Percentiles rank a stretch among this genome's conserved stretches.
Evolutionary conservation across 2,797 vertebrate genomes (phyloP).

Genomic region (Otolemur crassicaudatus): DNA sequence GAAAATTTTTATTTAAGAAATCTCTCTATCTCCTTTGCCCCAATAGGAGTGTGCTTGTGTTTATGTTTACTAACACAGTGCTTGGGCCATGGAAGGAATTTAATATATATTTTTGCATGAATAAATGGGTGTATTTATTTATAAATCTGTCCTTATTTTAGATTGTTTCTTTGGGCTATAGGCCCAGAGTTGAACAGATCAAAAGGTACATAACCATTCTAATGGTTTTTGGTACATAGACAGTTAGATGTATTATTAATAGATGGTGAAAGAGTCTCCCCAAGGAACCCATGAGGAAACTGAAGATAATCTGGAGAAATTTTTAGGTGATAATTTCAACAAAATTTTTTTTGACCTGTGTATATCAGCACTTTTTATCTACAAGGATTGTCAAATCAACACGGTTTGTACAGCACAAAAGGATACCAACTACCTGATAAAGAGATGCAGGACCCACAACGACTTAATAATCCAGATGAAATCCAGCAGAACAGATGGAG

Average conservation of each 20-base stretch:
- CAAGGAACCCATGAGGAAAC: background rate
- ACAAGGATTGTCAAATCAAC: background rate
- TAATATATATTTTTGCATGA: background rate
- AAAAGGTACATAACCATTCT: background rate
- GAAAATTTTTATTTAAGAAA: slow-evolving; percentile 5
- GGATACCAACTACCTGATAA: background rate
- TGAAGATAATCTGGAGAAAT: background rate
- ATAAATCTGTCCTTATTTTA: background rate
- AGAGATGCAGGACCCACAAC: background rate
- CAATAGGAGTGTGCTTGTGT: background rate
- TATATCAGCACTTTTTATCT: slow-evolving; percentile 1
- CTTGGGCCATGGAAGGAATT: background rate
- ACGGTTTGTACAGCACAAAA: background rate
- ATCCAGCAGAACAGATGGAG: background rate
- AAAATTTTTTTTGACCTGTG: background rate
- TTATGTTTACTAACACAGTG: background rate
- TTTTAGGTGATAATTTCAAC: background rate
- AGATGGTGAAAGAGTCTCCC: background rate
- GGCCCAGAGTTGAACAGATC: background rate
- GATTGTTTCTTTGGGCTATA: background rate
- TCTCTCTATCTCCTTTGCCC: background rate
- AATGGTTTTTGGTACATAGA: background rate
- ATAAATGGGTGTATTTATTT: background rate
- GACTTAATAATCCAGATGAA: background rate
- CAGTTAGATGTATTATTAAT: background rate